These are phyloP conservation scores for Protosalanx chinensis DNA, from an alignment of 2,797 vertebrate genomes.

Conservation along the genomic window DNA sequence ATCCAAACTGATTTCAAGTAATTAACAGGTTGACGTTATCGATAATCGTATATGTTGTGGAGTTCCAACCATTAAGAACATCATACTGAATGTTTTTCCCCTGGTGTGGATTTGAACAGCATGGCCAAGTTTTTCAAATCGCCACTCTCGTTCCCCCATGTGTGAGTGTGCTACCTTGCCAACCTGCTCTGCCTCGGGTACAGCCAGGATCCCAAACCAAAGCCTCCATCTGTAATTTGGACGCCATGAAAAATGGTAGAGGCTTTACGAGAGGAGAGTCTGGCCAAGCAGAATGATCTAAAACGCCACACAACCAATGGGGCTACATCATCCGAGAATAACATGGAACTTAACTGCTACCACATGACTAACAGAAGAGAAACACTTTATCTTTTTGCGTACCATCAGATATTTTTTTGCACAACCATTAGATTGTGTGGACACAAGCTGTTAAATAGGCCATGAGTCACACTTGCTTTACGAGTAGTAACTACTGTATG, in stretches of 20 bases:
- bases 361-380: neutral
- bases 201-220: slow-evolving; percentile 46
- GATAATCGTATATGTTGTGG: neutral
- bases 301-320: slow-evolving; percentile 35
- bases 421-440: neutral
- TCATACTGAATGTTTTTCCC: neutral
- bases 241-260: slow-evolving; percentile 9
- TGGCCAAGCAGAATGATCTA: slow-evolving; percentile 39
- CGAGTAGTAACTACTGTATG: too few relatives aligned
- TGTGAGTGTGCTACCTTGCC: slow-evolving; percentile 45
- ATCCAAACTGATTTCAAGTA: neutral
- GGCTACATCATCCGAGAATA: neutral
- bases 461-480: too few relatives aligned
- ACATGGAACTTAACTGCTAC: neutral
- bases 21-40: neutral
- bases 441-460: neutral
- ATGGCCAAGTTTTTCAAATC: slow-evolving; percentile 8
- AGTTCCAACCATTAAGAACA: neutral
- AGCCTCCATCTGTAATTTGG: slow-evolving; percentile 39
- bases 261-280: neutral
- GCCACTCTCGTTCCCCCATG: slow-evolving; percentile 25
- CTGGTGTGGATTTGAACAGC: slow-evolving; percentile 1
- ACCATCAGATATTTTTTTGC: too few relatives aligned
- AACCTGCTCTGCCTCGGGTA: slow-evolving; percentile 45
- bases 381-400: neutral